phyloP scores from a whole-genome alignment of 2,113 vertebrate genomes.

The Agapornis roseicollis region DNA sequence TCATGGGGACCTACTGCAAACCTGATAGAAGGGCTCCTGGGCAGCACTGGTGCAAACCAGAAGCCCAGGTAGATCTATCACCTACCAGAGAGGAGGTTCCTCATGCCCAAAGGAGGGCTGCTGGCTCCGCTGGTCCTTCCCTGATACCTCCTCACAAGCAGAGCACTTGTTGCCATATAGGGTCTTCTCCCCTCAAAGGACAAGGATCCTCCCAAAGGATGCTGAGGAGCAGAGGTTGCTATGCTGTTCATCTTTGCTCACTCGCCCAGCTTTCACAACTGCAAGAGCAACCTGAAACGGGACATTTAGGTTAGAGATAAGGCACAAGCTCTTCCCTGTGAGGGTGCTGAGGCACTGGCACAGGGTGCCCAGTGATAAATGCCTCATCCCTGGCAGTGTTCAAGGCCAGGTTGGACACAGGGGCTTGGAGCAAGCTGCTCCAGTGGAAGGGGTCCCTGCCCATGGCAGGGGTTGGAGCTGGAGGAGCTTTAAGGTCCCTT shows the following conservation, averaged over 20 bases:
- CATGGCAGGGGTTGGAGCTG: background rate
- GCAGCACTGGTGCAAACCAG: accelerated
- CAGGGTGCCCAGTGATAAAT: background rate
- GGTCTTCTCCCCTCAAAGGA: background rate
- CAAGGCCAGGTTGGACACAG: too few species aligned
- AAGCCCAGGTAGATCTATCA: background rate
- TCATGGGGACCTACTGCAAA: background rate
- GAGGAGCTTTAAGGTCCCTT: background rate
- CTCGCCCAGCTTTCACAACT: background rate
- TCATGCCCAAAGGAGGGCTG: background rate
- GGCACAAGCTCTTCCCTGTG: background rate
- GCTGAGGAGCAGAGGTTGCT: background rate
- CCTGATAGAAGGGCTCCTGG: background rate
- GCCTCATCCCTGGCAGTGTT: too few species aligned
- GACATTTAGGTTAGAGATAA: background rate
- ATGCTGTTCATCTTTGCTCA: too few species aligned
- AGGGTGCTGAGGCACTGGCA: background rate
- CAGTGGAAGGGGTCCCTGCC: background rate
- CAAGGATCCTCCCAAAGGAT: background rate
- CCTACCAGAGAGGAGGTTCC: background rate
- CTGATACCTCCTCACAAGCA: accelerated
- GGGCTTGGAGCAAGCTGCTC: background rate
- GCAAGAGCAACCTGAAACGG: background rate
- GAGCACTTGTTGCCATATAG: background rate
- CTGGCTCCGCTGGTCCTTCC: background rate